A percentile compares a stretch with the other conserved stretches of the same genome.
Conservation (phyloP, 2,113 vertebrate genomes). For the Indri indri region DNA sequence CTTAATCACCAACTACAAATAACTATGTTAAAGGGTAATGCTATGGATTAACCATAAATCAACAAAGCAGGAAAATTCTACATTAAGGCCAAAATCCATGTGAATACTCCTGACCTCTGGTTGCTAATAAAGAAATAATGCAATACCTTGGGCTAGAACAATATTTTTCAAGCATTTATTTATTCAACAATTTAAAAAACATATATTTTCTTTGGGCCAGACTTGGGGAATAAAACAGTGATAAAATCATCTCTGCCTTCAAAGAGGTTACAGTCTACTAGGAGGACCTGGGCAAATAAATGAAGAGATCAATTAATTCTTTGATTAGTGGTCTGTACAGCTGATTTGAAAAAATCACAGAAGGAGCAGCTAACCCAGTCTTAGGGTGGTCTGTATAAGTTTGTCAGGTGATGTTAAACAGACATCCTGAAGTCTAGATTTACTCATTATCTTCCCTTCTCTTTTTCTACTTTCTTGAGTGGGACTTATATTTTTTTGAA, state of each 20-base stretch:
- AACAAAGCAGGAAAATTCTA: constrained; percentile 59
- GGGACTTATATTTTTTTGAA: background rate
- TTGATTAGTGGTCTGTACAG: background rate
- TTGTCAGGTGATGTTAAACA: background rate
- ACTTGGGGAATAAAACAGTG: background rate
- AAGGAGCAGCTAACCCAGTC: background rate
- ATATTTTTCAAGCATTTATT: constrained; percentile 15
- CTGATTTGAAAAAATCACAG: background rate
- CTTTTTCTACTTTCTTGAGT: background rate
- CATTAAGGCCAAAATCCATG: constrained; percentile 44
- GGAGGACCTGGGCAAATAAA: background rate
- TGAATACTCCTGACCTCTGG: background rate
- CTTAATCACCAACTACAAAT: constrained; percentile 52
- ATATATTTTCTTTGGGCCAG: background rate
- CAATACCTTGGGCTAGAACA: background rate
- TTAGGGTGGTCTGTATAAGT: background rate
- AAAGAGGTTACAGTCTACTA: background rate
- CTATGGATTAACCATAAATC: constrained; percentile 65
- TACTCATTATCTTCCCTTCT: background rate
- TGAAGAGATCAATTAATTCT: background rate
- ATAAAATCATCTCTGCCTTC: background rate
- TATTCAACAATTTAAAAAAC: background rate
- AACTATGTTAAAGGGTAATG: constrained; percentile 67
- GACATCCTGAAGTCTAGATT: background rate
- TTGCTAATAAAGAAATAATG: constrained; percentile 50